Evolutionary conservation across 2,888 invertebrate genomes (phyloP).

Genomic region (Oeneis ivallda): DNA sequence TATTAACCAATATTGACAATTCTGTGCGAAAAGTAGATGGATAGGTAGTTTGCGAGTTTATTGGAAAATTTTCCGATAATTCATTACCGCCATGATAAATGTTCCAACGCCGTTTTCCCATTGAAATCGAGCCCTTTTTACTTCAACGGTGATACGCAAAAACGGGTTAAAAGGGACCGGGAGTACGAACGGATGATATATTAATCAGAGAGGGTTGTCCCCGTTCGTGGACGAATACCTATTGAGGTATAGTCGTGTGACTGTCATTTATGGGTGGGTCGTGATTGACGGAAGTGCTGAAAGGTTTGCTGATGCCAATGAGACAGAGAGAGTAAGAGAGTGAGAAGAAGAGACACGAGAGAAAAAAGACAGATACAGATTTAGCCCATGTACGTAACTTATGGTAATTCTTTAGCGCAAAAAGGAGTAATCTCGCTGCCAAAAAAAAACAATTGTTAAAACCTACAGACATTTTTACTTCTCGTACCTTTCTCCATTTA

Average conservation of each 20-base stretch:
- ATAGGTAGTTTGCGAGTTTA: conserved; percentile 54
- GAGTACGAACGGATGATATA: conserved; percentile 71
- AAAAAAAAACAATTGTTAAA: no score
- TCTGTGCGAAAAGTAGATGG: conserved; percentile 31
- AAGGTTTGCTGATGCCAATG: neutral
- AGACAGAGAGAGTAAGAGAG: neutral
- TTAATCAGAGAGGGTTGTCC: conserved; percentile 74
- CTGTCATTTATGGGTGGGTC: conserved; percentile 37
- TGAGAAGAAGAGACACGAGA: neutral
- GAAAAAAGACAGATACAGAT: no score
- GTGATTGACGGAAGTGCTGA: conserved; percentile 5
- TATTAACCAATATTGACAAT: conserved; percentile 16
- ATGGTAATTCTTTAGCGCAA: no score
- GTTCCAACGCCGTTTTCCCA: conserved; percentile 66
- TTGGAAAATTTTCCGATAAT: conserved; percentile 72
- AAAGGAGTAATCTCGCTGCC: no score
- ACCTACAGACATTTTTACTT: no score
- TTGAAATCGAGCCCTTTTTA: conserved; percentile 76
- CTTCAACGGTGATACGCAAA: conserved; percentile 78
- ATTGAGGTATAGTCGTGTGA: conserved; percentile 51
- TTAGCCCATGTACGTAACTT: no score
- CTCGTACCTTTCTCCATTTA: no score
- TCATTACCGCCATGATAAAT: conserved; percentile 79
- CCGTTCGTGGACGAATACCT: conserved; percentile 52
- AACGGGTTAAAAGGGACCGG: conserved; percentile 70